Base-by-base conservation (phyloP, 2,113 vertebrate species). In the Dicerorhinus sumatrensis region DNA sequence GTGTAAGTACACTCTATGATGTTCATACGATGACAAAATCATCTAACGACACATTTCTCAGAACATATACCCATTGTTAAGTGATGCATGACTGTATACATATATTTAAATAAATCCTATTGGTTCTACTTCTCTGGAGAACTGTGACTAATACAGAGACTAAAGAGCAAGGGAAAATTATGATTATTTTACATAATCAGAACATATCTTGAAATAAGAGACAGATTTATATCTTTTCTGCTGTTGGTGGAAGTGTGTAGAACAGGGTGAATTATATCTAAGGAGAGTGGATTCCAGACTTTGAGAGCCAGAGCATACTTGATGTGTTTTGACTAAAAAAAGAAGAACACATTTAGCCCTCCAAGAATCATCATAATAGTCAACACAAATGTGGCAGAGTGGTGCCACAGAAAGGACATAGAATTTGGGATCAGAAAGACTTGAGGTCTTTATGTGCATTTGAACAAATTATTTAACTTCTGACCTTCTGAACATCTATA, bases 261-360 rank as follows among this genome's bases (percentile, higher is more conserved):
- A 91, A 93, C 21, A 89, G 39, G 79, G 27, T 85, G 85, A 91
- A 89, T 60, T 31, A 33, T 54, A 76, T 95, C 88, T 67, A 94
- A 96, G 17, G 51, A 77, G 62, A 91, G 23, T 33, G 56, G 85
- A 72, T 79, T 92, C 42, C 62, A 87, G 87, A 21, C 33, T 90
- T 62, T 82, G 29, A 92, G 51, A 92, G 80, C 80, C 46, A 96
- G 86, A 85, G 86, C 23, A 51, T 23, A 54, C n/a, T 83, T 96
- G 70, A 92, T 69, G 60, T 80, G 51, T 94, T 97, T 94, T 92
- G 88, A 94, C 63, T 89, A 63, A 95, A 85, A 96, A 88, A 87
- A 12, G 51, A 80, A 94, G 97, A 94, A 94, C 70, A 77, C 58
- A 16, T 69, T 60, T 39, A 85, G 36, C 23, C 85, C 81, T 96